Conservation (phyloP, 2,113 vertebrate species). For the Lagopus muta region DNA sequence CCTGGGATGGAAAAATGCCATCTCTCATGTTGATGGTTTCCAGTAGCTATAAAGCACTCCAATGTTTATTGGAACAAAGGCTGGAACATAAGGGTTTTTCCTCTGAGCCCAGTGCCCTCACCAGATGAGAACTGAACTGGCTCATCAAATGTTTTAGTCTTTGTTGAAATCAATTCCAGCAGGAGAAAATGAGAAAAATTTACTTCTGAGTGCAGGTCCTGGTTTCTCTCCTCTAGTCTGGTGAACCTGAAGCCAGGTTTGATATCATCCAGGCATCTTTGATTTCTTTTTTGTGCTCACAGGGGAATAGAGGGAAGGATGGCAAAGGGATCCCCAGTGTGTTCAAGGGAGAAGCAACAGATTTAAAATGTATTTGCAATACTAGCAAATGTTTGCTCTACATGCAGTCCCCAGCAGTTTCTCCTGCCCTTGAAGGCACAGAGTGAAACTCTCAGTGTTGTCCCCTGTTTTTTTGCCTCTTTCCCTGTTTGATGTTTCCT, state of each 20-base stretch:
- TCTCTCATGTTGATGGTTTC: constrained; percentile 14
- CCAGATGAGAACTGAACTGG: constrained; percentile 56
- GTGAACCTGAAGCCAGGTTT: background rate
- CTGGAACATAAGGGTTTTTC: constrained; percentile 59
- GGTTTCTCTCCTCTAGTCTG: background rate
- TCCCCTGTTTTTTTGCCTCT: background rate
- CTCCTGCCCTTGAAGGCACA: background rate
- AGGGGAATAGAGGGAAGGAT: background rate
- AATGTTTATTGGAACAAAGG: constrained; percentile 51
- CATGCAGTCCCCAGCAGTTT: background rate
- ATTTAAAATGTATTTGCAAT: background rate
- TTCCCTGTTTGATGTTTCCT: background rate
- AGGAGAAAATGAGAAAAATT: constrained; percentile 12
- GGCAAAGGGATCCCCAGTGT: fast-evolving
- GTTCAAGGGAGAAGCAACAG: background rate
- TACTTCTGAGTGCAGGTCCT: background rate
- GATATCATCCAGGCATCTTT: background rate
- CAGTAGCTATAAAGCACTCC: constrained; percentile 40
- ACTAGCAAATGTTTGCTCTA: background rate
- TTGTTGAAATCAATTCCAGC: constrained; percentile 41
- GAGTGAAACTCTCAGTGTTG: background rate
- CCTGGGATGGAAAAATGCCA: background rate
- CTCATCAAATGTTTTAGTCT: constrained; percentile 38
- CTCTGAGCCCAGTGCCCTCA: constrained; percentile 1
- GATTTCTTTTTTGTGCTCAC: background rate